Conservation (phyloP, 2,888 invertebrate species). For the Heteropelma amictum region DNA sequence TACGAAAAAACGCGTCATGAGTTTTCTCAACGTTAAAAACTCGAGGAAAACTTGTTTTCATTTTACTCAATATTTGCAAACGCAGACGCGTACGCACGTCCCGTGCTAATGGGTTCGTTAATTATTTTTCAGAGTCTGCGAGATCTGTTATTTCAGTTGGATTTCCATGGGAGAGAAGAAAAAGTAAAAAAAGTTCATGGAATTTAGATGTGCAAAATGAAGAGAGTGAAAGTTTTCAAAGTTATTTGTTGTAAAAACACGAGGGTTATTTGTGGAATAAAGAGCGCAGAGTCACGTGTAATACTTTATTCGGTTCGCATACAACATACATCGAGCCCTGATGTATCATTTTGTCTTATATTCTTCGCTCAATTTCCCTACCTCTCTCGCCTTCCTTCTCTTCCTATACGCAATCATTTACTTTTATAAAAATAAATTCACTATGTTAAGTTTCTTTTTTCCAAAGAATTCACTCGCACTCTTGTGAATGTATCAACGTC, state of each 20-base stretch:
- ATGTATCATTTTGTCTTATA: conserved; percentile 43
- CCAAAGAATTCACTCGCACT: conserved; percentile 64
- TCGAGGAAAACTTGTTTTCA: too few relatives aligned
- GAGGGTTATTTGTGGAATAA: not conserved
- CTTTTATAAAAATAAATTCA: conserved; percentile 76
- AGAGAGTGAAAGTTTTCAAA: not conserved
- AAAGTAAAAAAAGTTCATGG: too few relatives aligned
- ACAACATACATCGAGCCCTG: conserved; percentile 42
- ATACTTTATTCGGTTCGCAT: conserved; percentile 58
- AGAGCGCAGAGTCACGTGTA: conserved; percentile 35
- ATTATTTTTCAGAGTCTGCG: too few relatives aligned
- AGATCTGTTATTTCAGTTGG: too few relatives aligned
- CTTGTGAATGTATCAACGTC: conserved; percentile 56
- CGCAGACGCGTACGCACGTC: too few relatives aligned
- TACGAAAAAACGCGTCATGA: too few relatives aligned
- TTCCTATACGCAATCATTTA: conserved; percentile 70
- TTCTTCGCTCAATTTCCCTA: too few relatives aligned
- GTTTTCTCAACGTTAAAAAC: too few relatives aligned
- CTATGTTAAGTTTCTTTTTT: conserved; percentile 66
- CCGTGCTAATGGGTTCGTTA: too few relatives aligned
- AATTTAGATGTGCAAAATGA: not conserved
- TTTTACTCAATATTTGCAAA: too few relatives aligned
- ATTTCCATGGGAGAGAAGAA: too few relatives aligned
- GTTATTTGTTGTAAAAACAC: too few relatives aligned
- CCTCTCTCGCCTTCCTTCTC: conserved; percentile 38